A percentile compares a stretch with the other conserved stretches of the same genome.
Evolutionary conservation across 2,888 invertebrate genomes (phyloP).

Genomic region (Tubulanus polymorphus): DNA sequence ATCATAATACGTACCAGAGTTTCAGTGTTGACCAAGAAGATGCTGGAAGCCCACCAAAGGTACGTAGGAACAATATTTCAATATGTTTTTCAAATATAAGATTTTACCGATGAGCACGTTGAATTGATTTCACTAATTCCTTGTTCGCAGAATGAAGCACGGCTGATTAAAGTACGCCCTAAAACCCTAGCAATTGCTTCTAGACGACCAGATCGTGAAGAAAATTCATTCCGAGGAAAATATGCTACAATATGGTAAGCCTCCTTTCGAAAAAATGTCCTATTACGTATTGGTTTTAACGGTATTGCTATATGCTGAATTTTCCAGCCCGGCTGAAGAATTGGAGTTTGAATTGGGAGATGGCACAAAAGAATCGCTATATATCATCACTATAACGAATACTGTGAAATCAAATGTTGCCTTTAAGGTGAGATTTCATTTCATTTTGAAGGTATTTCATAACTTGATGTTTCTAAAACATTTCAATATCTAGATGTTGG

Average conservation of each 20-base stretch:
- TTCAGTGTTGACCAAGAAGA: conserved; percentile 13
- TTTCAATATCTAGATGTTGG: conserved; percentile 3
- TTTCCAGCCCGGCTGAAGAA: conserved; percentile 65
- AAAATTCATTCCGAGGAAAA: too few relatives aligned
- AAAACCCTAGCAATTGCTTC: neutral
- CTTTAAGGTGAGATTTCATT: conserved; percentile 61
- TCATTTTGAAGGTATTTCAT: neutral
- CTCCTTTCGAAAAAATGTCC: too few relatives aligned
- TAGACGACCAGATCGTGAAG: neutral
- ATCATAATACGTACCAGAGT: conserved; percentile 27
- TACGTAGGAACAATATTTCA: too few relatives aligned
- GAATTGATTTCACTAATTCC: neutral
- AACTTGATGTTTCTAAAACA: neutral
- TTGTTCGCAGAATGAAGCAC: neutral
- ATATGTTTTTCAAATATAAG: too few relatives aligned
- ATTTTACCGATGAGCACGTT: neutral
- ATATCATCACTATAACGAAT: conserved; percentile 61
- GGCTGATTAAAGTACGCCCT: neutral
- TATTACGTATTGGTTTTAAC: conserved; percentile 2
- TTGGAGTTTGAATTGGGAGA: conserved; percentile 63
- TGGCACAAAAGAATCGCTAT: conserved; percentile 64
- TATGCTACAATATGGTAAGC: too few relatives aligned
- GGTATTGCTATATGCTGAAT: neutral
- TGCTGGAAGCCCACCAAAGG: neutral
- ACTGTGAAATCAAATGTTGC: conserved; percentile 63